Base-by-base conservation (phyloP, 2,113 vertebrate species). In the Ptilorrhoa leucosticta region DNA sequence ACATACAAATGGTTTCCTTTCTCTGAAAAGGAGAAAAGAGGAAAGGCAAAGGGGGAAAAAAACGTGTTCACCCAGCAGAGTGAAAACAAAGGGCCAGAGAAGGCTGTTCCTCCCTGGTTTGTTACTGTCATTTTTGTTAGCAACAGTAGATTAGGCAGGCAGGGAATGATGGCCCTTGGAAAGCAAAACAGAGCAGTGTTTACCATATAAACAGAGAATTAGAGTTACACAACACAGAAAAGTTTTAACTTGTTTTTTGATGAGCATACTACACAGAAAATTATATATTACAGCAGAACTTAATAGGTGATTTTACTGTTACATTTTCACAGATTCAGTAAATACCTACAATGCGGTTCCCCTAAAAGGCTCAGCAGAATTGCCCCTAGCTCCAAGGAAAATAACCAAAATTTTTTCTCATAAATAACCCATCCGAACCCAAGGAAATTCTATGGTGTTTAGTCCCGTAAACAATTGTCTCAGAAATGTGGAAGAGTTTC, bases 181-280 rank as follows among this genome's bases (percentile, higher is more conserved):
- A 96, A 97, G 51, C 51, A 94, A 95, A 96, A 95, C 87, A 97
- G 47, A 77, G 64, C 89, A 78, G 18, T 88, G 88, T 91, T 97
- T 95, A 87, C 77, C 78, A 33, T 94, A 91, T 90, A 96, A 97
- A 97, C 48, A 95, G 35, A n/a, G 63, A 87, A 72, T 78, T 88
- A 60, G 39, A 93, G 86, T 93, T 90, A 94, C 73, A 82, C 40
- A 86, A 83, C 22, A 66, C 5, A 20, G 19, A 92, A 60, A 85
- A 69, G 45, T 87, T 90, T 94, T 61, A 70, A 61, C 39, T 77
- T 87, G 13, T 8, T 61, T 85, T 79, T 51, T 72, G 3, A 54
- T 53, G 31, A 65, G 21, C 16, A 44, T 37, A 37, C 28, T 47
- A 33, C 48, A 37, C 11, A 71, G 72, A 63, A 89, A 71, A 60